Base-by-base conservation (phyloP, 2,888 invertebrate species). In the Phalangium opilio region DNA sequence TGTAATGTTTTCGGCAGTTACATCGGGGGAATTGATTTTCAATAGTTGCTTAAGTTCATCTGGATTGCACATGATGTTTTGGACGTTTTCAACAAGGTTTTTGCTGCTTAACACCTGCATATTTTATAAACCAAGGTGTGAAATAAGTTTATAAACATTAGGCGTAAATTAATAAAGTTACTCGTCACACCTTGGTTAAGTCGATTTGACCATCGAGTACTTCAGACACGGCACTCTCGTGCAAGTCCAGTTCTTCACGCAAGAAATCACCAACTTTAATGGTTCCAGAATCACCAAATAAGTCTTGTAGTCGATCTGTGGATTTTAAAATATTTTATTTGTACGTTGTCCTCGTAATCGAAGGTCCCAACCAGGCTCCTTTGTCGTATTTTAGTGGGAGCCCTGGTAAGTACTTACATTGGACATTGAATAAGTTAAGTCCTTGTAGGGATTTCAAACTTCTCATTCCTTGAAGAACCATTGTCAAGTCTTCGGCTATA, bases 361-460 rank as follows among this genome's bases (percentile, higher is more conserved):
- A n/a, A n/a, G n/a, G n/a, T n/a, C n/a, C n/a, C n/a, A n/a, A n/a
- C n/a, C n/a, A n/a, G n/a, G n/a, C n/a, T n/a, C n/a, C n/a, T n/a
- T n/a, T n/a, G n/a, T n/a, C n/a, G n/a, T n/a, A n/a, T n/a, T n/a
- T n/a, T n/a, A n/a, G n/a, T n/a, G n/a, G n/a, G n/a, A n/a, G n/a
- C n/a, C n/a, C n/a, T n/a, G n/a, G n/a, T 38, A n/a, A n/a, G n/a
- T n/a, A n/a, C 39, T 45, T 45, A 45, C 46, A 40, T 32, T 45
- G 36, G 12, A 45, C 27, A 18, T 42, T 32, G 32, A 45, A 45
- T 12, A 45, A 17, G 27, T 45, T 27, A 19, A 33, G 27, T 18
- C 32, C 33, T 7, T 51, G 40, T n/a, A 53, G 36, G 2, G 50
- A 49, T 19, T 44, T 42, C n/a, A 53, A 47, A 4, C 50, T 49